Evolutionary conservation across 1,140 invertebrate genomes (phyloP).

Genomic region (Chironomus tepperi): DNA sequence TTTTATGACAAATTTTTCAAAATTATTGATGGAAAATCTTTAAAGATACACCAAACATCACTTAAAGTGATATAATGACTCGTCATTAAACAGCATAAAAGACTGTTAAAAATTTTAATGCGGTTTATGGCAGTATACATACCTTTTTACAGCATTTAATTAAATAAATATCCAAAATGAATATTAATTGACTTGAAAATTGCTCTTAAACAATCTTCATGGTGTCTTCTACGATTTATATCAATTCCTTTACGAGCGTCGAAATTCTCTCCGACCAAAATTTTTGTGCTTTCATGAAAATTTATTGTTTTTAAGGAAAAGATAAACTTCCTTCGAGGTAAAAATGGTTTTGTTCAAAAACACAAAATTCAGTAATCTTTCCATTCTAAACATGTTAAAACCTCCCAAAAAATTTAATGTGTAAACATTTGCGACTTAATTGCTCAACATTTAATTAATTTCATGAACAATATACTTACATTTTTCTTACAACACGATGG

Average conservation of each 20-base stretch:
- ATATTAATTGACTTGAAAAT: constrained; percentile 20
- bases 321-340: too few species aligned
- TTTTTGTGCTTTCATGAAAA: too few species aligned
- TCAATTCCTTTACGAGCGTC: neutral
- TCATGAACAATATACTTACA: neutral
- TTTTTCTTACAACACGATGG: neutral
- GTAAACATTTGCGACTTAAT: neutral
- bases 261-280: too few species aligned
- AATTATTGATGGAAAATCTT: too few species aligned
- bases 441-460: constrained; percentile 4
- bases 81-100: neutral
- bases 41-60: too few species aligned
- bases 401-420: too few species aligned
- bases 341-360: too few species aligned
- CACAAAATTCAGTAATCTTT: too few species aligned
- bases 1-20: too few species aligned
- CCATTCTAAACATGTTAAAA: too few species aligned
- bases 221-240: neutral
- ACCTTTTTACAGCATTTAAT: constrained; percentile 11
- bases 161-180: constrained; percentile 16
- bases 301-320: too few species aligned
- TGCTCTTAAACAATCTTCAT: constrained; percentile 3
- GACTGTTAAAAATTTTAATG: neutral
- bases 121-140: neutral
- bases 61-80: neutral